Conservation (phyloP, 53 echinoderm and acorn worm genomes). For the Holothuria scabra region DNA sequence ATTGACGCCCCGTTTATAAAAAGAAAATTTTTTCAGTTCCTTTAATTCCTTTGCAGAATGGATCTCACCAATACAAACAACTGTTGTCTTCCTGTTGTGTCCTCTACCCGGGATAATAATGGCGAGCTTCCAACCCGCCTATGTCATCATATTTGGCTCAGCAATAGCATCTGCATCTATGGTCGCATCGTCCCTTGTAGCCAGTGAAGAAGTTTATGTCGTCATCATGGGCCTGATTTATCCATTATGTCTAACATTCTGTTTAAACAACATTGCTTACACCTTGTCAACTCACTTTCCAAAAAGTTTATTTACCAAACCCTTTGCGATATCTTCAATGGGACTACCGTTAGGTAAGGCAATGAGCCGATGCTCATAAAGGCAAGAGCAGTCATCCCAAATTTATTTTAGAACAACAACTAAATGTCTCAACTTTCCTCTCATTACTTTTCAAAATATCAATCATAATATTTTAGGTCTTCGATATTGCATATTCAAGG, state of each 20-base stretch:
- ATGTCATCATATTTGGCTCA: neutral
- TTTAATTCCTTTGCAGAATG: conserved; percentile 14
- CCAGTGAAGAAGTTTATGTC: neutral
- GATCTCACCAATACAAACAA: neutral
- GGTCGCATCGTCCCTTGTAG: neutral
- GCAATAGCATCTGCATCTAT: neutral
- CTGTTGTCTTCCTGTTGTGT: neutral
- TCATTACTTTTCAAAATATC: too few species aligned
- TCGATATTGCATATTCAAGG: too few species aligned
- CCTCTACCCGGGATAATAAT: neutral
- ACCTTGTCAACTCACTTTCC: conserved; percentile 11
- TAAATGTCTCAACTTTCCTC: too few species aligned
- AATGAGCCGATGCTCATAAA: too few species aligned
- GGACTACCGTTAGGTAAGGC: conserved; percentile 13
- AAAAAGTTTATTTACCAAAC: neutral
- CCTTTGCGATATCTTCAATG: conserved; percentile 5
- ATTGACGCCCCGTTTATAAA: too few species aligned
- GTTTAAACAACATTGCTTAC: neutral
- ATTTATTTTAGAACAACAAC: too few species aligned
- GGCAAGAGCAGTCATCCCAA: too few species aligned
- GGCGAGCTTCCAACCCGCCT: neutral
- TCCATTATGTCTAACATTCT: neutral
- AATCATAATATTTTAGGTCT: too few species aligned
- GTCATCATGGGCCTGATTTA: neutral
- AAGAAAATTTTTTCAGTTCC: too few species aligned